phyloP scores from a whole-genome alignment of 92 coral and sea anemone species.

The Epizoanthus rinbou region DNA sequence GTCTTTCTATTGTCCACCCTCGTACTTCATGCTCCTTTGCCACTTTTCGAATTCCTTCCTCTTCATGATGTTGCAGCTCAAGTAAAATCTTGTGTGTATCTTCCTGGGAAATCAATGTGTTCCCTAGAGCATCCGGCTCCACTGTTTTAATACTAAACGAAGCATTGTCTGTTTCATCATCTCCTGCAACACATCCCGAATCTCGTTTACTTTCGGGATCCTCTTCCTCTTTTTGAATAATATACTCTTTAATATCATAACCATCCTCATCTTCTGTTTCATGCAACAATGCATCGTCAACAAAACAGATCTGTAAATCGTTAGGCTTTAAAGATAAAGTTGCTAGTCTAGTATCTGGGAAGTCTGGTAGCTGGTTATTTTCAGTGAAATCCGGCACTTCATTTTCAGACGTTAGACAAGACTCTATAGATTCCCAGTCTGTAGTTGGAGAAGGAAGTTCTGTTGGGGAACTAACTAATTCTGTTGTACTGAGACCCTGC shows the following conservation, averaged over 20 bases:
- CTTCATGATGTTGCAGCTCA: slow-evolving; percentile 73
- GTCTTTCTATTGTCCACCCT: slow-evolving; percentile 88
- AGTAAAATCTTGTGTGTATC: slow-evolving; percentile 84
- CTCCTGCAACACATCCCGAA: slow-evolving; percentile 95
- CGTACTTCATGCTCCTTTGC: slow-evolving; percentile 45
- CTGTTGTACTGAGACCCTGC: slow-evolving; percentile 56
- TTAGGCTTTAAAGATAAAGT: slow-evolving; percentile 80
- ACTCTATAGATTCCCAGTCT: slow-evolving; percentile 98
- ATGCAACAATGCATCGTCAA: slow-evolving; percentile 79
- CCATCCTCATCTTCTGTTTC: slow-evolving; percentile 86
- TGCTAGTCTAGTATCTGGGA: slow-evolving; percentile 68
- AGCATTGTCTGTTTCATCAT: slow-evolving; percentile 77
- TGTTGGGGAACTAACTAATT: slow-evolving; percentile 69
- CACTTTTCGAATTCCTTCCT: slow-evolving; percentile 51
- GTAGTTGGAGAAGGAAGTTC: slow-evolving; percentile 96
- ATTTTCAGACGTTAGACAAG: slow-evolving; percentile 82
- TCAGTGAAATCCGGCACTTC: slow-evolving; percentile 66
- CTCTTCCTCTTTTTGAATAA: slow-evolving; percentile 75
- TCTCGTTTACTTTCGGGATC: slow-evolving; percentile 91
- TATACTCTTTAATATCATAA: slow-evolving; percentile 86
- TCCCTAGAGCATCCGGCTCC: slow-evolving; percentile 76
- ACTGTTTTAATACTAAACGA: slow-evolving; percentile 90
- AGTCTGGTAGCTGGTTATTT: slow-evolving; percentile 66
- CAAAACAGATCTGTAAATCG: slow-evolving; percentile 92
- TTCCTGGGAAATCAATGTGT: slow-evolving; percentile 69